phyloP scores from a whole-genome alignment of 2,797 vertebrate genomes.

The Denticeps clupeoides region DNA sequence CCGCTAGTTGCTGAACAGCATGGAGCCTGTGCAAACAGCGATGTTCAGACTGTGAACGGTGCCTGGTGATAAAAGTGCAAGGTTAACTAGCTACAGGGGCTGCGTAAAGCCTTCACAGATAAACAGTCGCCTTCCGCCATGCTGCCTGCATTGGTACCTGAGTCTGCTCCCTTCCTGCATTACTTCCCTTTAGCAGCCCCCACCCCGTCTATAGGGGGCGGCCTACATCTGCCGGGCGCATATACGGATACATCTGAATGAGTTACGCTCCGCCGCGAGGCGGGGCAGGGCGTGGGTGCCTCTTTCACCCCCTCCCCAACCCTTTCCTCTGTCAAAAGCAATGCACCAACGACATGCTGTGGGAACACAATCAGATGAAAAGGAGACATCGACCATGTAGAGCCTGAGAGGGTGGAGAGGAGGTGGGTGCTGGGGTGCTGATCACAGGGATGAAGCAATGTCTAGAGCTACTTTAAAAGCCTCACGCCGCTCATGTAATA shows the following conservation, averaged over 20 bases:
- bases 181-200: no score
- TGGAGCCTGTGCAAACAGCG: no score
- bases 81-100: no score
- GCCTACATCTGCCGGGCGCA: slow-evolving; percentile 20
- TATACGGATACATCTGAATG: slow-evolving; percentile 18
- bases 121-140: no score
- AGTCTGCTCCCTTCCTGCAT: no score
- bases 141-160: no score
- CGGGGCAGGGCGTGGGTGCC: slow-evolving; percentile 18
- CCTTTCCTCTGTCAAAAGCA: slow-evolving; percentile 23
- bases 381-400: slow-evolving; percentile 18
- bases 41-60: no score
- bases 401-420: slow-evolving; percentile 6
- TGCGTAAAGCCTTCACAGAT: no score
- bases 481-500: slow-evolving; percentile 10
- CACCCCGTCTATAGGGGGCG: no score
- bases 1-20: no score
- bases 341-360: slow-evolving; percentile 17
- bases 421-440: not conserved
- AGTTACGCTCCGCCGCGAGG: slow-evolving; percentile 14
- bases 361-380: slow-evolving; percentile 30
- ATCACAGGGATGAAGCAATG: slow-evolving; percentile 20
- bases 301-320: slow-evolving; percentile 15
- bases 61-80: no score
- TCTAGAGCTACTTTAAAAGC: slow-evolving; percentile 7